Evolutionary conservation across 2,113 vertebrate species (phyloP).

Genomic region (Campylomormyrus tamandua): DNA sequence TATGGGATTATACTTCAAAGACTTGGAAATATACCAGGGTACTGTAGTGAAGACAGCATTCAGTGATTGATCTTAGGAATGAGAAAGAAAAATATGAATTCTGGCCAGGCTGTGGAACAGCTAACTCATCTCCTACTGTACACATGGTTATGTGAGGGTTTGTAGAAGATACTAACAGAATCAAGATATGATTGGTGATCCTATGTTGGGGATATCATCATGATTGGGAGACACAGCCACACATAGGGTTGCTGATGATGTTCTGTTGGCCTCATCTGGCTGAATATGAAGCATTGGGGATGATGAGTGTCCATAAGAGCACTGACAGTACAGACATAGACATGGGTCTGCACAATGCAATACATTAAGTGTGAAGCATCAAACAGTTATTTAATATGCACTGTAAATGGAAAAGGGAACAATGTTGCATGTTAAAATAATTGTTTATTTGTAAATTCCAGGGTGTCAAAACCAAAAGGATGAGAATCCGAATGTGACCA

Average conservation of each 20-base stretch:
- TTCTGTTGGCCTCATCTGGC: background rate
- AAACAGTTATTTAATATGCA: background rate
- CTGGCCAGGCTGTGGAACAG: background rate
- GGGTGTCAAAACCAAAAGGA: conserved; percentile 33
- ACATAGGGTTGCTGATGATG: background rate
- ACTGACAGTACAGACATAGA: background rate
- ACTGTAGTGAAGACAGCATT: too few relatives aligned
- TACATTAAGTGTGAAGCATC: background rate
- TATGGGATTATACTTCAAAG: background rate
- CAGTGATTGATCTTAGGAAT: too few relatives aligned
- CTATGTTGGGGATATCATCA: background rate
- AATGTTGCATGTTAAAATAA: background rate
- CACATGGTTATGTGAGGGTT: background rate
- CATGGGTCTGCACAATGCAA: background rate
- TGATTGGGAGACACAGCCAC: background rate
- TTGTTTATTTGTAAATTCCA: conserved; percentile 48
- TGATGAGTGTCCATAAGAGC: background rate
- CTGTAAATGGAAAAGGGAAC: background rate
- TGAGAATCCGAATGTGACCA: background rate
- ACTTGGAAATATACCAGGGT: background rate
- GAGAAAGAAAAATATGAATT: background rate
- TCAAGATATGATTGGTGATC: background rate
- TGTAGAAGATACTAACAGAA: background rate
- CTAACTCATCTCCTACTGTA: background rate
- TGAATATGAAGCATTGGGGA: background rate